These are phyloP conservation scores for Stichopus chloronotus DNA, from an alignment of 35 echinoderm and acorn worm species.

Conservation along the genomic window DNA sequence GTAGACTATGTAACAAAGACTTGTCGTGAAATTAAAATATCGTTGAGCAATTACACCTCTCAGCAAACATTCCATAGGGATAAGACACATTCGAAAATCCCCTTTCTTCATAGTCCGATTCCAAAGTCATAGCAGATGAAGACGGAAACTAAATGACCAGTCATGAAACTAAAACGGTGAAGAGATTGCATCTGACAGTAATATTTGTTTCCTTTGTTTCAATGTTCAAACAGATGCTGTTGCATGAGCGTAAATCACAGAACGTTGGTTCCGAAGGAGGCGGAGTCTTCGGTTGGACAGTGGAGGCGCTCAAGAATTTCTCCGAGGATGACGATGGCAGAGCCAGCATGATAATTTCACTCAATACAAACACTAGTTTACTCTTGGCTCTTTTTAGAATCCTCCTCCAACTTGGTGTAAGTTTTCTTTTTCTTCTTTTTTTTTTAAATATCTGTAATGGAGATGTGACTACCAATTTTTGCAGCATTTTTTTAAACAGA, in stretches of 20 bases:
- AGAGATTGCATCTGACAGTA: too few species aligned
- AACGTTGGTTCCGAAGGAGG: background rate
- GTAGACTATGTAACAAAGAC: too few species aligned
- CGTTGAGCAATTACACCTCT: too few species aligned
- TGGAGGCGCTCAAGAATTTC: background rate
- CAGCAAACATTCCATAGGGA: too few species aligned
- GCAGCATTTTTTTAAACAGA: background rate
- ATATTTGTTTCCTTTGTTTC: too few species aligned
- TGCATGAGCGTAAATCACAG: background rate
- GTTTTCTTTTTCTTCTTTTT: background rate
- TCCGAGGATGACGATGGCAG: slow-evolving; percentile 2
- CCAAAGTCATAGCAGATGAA: too few species aligned
- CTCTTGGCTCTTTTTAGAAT: background rate
- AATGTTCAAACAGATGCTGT: background rate
- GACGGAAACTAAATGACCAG: too few species aligned
- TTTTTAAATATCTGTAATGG: background rate
- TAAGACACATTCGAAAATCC: too few species aligned
- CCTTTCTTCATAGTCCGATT: too few species aligned
- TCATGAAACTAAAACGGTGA: too few species aligned
- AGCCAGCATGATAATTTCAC: slow-evolving; percentile 17
- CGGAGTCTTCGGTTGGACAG: background rate
- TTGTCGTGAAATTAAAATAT: too few species aligned
- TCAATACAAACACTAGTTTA: background rate
- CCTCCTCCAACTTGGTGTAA: background rate
- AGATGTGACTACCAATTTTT: too few species aligned